These are phyloP conservation scores for Nothocercus nigrocapillus DNA, from an alignment of 2,113 vertebrate species.

Conservation along the genomic window DNA sequence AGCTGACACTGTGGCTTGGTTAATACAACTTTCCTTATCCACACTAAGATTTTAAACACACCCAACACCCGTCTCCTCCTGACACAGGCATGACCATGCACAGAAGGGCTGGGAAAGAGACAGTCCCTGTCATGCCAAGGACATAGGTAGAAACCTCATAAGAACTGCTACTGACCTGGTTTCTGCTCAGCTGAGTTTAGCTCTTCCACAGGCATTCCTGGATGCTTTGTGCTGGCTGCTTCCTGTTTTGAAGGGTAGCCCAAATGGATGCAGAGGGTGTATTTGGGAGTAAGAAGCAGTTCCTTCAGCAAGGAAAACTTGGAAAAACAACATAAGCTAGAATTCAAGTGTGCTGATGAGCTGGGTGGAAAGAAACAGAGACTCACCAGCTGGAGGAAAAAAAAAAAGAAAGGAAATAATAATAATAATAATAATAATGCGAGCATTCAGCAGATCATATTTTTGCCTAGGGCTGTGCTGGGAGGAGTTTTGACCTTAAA, in stretches of 20 bases:
- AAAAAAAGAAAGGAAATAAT: no score
- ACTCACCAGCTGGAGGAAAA: not conserved
- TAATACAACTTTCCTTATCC: not conserved
- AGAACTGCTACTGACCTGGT: conserved; percentile 9
- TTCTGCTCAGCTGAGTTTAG: not conserved
- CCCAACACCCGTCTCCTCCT: accelerated
- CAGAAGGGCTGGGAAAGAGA: not conserved
- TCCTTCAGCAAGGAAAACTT: not conserved
- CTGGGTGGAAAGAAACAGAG: not conserved
- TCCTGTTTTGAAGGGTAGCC: not conserved
- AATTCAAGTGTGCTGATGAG: not conserved
- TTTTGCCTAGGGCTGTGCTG: not conserved
- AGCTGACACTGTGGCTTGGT: not conserved
- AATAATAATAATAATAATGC: not conserved
- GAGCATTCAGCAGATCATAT: not conserved
- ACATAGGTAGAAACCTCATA: not conserved
- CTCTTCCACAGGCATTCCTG: not conserved
- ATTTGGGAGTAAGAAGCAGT: not conserved
- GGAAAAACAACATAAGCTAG: not conserved
- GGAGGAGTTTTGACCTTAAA: not conserved
- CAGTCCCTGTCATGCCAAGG: not conserved
- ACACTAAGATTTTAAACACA: accelerated
- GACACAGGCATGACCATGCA: not conserved
- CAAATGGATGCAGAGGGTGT: not conserved
- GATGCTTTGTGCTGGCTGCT: not conserved